Evolutionary conservation across 2,888 invertebrate species (phyloP), one percentile per base, ranked within the genome.

Genomic region (Bimastos eiseni): DNA sequence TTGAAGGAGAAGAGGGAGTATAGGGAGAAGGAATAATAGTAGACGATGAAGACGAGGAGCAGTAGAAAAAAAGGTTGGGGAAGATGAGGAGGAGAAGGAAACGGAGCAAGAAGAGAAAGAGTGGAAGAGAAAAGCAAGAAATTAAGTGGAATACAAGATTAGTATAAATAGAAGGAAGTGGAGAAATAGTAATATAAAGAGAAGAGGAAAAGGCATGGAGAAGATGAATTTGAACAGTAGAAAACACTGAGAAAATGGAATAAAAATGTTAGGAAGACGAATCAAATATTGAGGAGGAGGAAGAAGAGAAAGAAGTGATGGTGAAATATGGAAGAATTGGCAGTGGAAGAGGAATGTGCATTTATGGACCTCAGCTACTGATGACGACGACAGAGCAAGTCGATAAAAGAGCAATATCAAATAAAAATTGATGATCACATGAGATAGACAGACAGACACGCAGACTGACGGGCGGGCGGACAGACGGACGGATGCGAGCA

Each of bases 341-440:
- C 70, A 70, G n/a, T n/a, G 70, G 30, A 70, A 70, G n/a, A n/a
- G n/a, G 70, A 70, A 70, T 70, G 70, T n/a, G 70, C 70, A 70
- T 70, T 70, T 70, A 30, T 70, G 70, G 30, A 70, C 30, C n/a
- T 8, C 30, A n/a, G 30, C 30, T 8, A 30, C 30, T 70, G 70
- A 70, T 70, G 30, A n/a, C 70, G n/a, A 70, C n/a, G 70, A 70
- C 70, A 70, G n/a, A 70, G n/a, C 70, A 30, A 70, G 70, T 70
- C 70, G 70, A 70, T n/a, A 70, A 30, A 70, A 70, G 30, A 70
- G 70, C 70, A 70, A 70, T n/a, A n/a, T 70, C 70, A 70, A n/a
- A 70, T 30, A n/a, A 70, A n/a, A n/a, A 70, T 70, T 70, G 70
- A 70, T 70, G 30, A 6, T n/a, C 30, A 70, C n/a, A 70, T n/a